These are phyloP conservation scores for Zele albiditarsus DNA, from an alignment of 2,888 invertebrate genomes.

Conservation along the genomic window DNA sequence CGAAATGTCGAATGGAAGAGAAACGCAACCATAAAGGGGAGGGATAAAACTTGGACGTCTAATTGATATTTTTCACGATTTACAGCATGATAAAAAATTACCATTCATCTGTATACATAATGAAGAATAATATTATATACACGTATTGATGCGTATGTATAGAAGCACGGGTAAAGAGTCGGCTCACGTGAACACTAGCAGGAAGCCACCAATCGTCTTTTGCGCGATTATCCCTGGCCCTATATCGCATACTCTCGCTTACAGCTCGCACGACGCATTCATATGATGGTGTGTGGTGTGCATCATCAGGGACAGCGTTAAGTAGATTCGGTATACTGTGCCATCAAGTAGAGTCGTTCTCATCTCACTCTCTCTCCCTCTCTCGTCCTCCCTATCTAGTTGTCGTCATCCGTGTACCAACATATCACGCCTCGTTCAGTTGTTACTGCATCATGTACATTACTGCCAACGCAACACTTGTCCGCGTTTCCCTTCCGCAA, in stretches of 20 bases:
- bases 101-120: slow-evolving; percentile 17
- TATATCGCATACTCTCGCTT: slow-evolving; percentile 37
- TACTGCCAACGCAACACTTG: slow-evolving; percentile 31
- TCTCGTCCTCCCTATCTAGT: slow-evolving; percentile 24
- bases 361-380: slow-evolving; percentile 1
- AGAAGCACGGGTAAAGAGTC: slow-evolving; percentile 39
- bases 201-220: slow-evolving; percentile 73
- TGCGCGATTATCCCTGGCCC: slow-evolving; percentile 69
- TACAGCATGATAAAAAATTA: background rate
- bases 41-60: background rate
- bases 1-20: no score
- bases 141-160: slow-evolving; percentile 23
- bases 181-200: slow-evolving; percentile 69
- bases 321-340: slow-evolving; percentile 63
- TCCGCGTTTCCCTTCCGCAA: slow-evolving; percentile 39
- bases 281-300: slow-evolving; percentile 50
- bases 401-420: slow-evolving; percentile 39
- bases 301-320: slow-evolving; percentile 70
- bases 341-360: slow-evolving; percentile 34
- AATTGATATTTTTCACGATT: background rate
- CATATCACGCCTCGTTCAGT: slow-evolving; percentile 34
- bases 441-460: slow-evolving; percentile 31
- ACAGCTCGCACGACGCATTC: slow-evolving; percentile 43
- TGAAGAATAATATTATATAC: slow-evolving; percentile 1
- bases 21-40: no score